Evolutionary conservation across 2,113 vertebrate genomes (phyloP).

Genomic region (Zootoca vivipara): DNA sequence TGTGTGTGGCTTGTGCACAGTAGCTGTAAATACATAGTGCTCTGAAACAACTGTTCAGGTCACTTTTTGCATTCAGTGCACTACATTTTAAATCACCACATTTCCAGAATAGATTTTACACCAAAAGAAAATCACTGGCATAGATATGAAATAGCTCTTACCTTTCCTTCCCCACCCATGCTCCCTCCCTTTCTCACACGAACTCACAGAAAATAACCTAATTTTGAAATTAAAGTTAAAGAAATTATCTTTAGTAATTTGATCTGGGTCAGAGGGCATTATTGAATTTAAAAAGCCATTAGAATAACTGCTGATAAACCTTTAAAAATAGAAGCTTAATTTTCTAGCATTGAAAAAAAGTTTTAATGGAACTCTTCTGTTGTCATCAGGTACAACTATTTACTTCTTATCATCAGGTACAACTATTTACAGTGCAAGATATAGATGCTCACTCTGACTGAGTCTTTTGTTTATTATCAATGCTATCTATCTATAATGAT

Average conservation of each 20-base stretch:
- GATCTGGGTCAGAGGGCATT: background rate
- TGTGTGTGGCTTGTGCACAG: conserved; percentile 3
- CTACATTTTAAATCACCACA: background rate
- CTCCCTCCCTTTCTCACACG: background rate
- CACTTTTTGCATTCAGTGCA: background rate
- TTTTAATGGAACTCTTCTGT: background rate
- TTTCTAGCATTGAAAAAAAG: background rate
- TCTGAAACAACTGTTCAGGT: background rate
- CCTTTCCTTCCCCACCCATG: background rate
- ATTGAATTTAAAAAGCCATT: background rate
- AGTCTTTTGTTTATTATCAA: background rate
- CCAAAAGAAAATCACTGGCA: background rate
- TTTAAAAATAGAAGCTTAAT: conserved; percentile 11
- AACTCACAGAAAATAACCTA: background rate
- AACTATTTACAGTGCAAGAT: too few species aligned
- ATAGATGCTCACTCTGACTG: too few species aligned
- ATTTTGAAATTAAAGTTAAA: background rate
- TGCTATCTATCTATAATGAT: too few species aligned
- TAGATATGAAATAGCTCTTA: background rate
- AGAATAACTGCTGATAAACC: background rate
- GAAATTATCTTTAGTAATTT: conserved; percentile 3
- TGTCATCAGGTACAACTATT: background rate
- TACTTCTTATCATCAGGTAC: background rate
- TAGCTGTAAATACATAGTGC: background rate
- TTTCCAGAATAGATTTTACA: background rate